Conservation (phyloP, 2,888 invertebrate species). For the Hermaeophaga mercurialis region DNA sequence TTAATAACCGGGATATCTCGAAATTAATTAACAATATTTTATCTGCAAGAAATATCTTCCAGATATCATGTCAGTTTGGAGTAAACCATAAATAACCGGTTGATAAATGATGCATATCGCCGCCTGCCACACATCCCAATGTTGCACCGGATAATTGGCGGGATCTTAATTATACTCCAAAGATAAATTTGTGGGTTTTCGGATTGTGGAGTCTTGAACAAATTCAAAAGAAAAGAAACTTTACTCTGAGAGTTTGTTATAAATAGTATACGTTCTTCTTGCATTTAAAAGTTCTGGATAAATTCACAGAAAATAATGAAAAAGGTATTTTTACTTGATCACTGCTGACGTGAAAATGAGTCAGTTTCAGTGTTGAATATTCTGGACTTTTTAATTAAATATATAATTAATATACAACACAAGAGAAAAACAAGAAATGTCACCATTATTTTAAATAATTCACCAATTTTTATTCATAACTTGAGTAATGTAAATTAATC, state of each 20-base stretch:
- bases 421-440: no score
- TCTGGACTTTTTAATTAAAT: no score
- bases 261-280: constrained; percentile 3
- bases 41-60: neutral
- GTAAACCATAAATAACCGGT: constrained; percentile 24
- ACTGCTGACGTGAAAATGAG: no score
- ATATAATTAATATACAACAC: no score
- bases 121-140: constrained; percentile 10
- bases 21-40: neutral
- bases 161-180: constrained; percentile 20
- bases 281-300: neutral
- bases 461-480: no score
- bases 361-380: no score
- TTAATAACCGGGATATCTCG: neutral
- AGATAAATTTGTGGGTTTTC: constrained; percentile 17
- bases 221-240: constrained; percentile 9
- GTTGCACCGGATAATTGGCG: constrained; percentile 23
- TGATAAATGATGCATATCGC: constrained; percentile 28
- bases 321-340: no score
- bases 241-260: constrained; percentile 1
- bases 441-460: no score
- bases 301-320: constrained; percentile 8
- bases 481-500: no score
- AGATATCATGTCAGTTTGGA: constrained; percentile 2
- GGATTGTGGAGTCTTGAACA: constrained; percentile 7